Percentiles rank a stretch among this genome's conserved stretches.
phyloP scores from a whole-genome alignment of 2,888 invertebrate species.

The Hymenopus coronatus region DNA sequence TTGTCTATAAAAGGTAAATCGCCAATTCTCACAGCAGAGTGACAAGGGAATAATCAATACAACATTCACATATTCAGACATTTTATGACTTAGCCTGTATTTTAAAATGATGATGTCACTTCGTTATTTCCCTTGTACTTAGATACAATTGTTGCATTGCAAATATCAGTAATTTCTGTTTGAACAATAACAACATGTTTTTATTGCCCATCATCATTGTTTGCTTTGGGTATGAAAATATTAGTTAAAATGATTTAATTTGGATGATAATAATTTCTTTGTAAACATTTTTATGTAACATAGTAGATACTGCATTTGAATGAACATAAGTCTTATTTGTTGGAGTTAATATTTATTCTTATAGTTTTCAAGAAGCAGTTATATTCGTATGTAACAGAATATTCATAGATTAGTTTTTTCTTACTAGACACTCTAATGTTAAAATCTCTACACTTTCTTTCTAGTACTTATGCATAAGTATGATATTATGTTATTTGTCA shows the following conservation, averaged over 20 bases:
- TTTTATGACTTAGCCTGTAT: slow-evolving; percentile 9
- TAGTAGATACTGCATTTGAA: slow-evolving; percentile 4
- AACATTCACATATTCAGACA: not conserved
- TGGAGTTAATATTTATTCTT: not conserved
- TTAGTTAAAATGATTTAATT: not conserved
- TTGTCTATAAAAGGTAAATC: not conserved
- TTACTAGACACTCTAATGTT: not conserved
- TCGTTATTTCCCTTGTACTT: not conserved
- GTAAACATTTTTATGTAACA: not conserved
- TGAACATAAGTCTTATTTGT: not conserved
- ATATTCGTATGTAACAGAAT: not conserved
- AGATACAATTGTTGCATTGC: not conserved
- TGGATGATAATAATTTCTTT: not conserved
- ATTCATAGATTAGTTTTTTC: not conserved
- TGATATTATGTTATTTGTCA: not conserved
- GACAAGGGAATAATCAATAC: not conserved
- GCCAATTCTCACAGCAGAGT: not conserved
- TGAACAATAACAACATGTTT: not conserved
- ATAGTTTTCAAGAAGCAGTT: not conserved
- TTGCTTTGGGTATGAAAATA: not conserved
- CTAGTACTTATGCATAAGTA: not conserved
- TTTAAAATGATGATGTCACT: slow-evolving; percentile 29
- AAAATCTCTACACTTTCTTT: not conserved
- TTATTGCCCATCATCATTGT: not conserved
- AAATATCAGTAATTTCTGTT: not conserved